phyloP scores from a whole-genome alignment of 2,888 invertebrate genomes.

The Pseudococcus longispinus region DNA sequence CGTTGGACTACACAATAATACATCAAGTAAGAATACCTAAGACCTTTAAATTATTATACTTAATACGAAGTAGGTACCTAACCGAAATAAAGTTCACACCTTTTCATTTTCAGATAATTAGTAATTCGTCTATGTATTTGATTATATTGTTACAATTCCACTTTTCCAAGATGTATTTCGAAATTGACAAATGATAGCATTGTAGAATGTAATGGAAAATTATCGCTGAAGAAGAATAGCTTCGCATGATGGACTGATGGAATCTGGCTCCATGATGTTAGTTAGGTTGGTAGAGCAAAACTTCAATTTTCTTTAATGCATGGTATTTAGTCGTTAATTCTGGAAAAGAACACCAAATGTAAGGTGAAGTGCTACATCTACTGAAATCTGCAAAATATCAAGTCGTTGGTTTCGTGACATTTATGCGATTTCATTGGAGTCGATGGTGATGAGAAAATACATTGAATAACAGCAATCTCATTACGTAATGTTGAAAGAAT shows the following conservation, averaged over 20 bases:
- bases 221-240: neutral
- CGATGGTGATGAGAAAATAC: too few species aligned
- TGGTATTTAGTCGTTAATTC: neutral
- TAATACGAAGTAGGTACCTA: neutral
- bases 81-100: neutral
- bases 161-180: constrained; percentile 19
- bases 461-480: too few species aligned
- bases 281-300: neutral
- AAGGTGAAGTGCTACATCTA: too few species aligned
- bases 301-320: neutral
- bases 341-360: neutral
- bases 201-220: neutral
- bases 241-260: too few species aligned
- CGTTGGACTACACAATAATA: constrained; percentile 46
- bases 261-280: too few species aligned
- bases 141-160: constrained; percentile 41
- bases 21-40: neutral
- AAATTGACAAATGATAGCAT: neutral
- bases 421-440: too few species aligned
- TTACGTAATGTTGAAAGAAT: too few species aligned
- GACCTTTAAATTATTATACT: neutral
- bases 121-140: constrained; percentile 25
- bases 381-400: too few species aligned
- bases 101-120: constrained; percentile 29
- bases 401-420: too few species aligned